These are phyloP conservation scores for Gyrodactylus bullatarudis DNA, from an alignment of 1,140 invertebrate genomes.

Conservation along the genomic window DNA sequence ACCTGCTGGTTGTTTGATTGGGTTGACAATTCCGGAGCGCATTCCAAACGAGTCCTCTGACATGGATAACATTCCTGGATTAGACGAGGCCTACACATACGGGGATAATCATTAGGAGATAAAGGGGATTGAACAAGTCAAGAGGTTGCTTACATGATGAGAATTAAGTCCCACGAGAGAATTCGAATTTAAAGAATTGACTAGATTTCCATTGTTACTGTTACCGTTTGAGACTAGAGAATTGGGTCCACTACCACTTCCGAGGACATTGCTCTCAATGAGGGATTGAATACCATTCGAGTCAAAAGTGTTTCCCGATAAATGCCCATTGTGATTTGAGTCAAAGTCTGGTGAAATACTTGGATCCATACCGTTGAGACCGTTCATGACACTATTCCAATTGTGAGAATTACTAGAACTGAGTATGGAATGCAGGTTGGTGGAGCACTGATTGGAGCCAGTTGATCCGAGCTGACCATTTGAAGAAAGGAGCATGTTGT, in stretches of 20 bases:
- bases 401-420: background rate
- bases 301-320: too few species aligned
- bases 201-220: background rate
- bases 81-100: too few species aligned
- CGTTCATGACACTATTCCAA: background rate
- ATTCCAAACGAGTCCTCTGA: background rate
- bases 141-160: too few species aligned
- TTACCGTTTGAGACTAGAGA: background rate
- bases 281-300: background rate
- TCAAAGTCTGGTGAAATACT: background rate
- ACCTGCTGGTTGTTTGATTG: background rate
- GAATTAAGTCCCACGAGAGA: too few species aligned
- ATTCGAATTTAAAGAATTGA: too few species aligned
- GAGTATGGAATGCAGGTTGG: background rate
- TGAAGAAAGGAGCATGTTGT: background rate
- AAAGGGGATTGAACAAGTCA: too few species aligned
- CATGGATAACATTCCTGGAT: too few species aligned
- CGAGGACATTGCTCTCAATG: background rate
- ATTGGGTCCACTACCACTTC: background rate
- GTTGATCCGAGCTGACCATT: too few species aligned
- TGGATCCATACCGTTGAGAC: background rate
- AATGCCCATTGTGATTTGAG: too few species aligned
- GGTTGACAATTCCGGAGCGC: background rate
- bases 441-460: too few species aligned
- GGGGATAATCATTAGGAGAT: too few species aligned